Percentiles rank a stretch among this genome's conserved stretches.
These are phyloP conservation scores for Tragulus kanchil DNA, from an alignment of 2,113 vertebrate genomes.

Conservation along the genomic window DNA sequence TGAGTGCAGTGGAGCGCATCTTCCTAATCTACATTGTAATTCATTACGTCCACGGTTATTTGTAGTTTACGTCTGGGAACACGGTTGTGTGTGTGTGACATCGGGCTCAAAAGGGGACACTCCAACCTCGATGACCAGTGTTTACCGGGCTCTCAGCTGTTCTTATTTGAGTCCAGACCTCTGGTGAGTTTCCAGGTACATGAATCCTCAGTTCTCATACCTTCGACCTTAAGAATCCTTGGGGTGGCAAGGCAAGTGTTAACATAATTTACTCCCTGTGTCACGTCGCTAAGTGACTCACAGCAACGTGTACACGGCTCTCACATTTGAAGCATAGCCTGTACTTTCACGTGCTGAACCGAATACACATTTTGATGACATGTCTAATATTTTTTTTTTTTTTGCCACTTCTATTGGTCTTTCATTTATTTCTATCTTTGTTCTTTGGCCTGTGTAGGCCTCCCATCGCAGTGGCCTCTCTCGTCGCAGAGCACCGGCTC, in stretches of 20 bases:
- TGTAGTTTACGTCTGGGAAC: background rate
- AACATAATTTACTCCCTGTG: background rate
- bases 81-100: background rate
- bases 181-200: background rate
- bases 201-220: background rate
- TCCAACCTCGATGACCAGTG: background rate
- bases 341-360: background rate
- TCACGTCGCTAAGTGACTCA: background rate
- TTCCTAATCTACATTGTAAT: slow-evolving; percentile 34
- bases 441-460: no score
- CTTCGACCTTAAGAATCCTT: background rate
- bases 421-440: no score
- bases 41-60: background rate
- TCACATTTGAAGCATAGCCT: slow-evolving; percentile 38
- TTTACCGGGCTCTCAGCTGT: background rate
- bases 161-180: background rate
- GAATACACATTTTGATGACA: slow-evolving; percentile 25
- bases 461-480: no score
- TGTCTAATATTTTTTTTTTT: no score
- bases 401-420: no score
- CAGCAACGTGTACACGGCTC: background rate
- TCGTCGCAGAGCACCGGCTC: no score
- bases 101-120: slow-evolving; percentile 17
- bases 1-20: background rate
- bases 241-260: background rate